A percentile compares a stretch with the other conserved stretches of the same genome.
phyloP scores from a whole-genome alignment of 2,888 invertebrate species.

The Ypsolopha sequella region DNA sequence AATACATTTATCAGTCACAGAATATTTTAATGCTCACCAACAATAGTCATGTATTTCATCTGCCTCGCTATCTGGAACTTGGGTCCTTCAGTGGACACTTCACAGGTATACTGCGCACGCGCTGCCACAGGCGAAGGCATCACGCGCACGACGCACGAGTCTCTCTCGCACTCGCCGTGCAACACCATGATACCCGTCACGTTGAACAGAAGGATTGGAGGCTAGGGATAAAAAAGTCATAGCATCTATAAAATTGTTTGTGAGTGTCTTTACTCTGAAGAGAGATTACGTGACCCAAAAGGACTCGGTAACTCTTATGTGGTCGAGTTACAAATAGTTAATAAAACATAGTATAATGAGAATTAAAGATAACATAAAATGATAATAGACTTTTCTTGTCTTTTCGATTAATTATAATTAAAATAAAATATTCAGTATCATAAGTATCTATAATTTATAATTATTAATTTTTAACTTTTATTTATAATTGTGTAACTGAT shows the following conservation, averaged over 20 bases:
- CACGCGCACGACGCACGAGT: slow-evolving; percentile 49
- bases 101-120: slow-evolving; percentile 53
- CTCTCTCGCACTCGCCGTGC: slow-evolving; percentile 45
- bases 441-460: no score
- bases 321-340: no score
- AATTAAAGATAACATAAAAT: no score
- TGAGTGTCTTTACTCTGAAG: background rate
- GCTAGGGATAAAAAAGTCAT: slow-evolving; percentile 25
- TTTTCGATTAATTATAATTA: no score
- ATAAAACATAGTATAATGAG: no score
- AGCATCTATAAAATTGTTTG: background rate
- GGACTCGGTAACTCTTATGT: no score
- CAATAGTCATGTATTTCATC: slow-evolving; percentile 62
- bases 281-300: background rate
- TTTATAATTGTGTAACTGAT: no score
- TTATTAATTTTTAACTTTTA: no score
- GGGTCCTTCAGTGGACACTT: slow-evolving; percentile 60
- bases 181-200: slow-evolving; percentile 55
- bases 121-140: slow-evolving; percentile 56
- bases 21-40: slow-evolving; percentile 50
- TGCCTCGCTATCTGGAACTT: slow-evolving; percentile 56
- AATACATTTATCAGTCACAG: no score
- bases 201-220: slow-evolving; percentile 52
- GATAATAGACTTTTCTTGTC: no score
- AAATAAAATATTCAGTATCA: no score